Evolutionary conservation across 2,113 vertebrate species (phyloP).

Genomic region (Kryptolebias marmoratus): DNA sequence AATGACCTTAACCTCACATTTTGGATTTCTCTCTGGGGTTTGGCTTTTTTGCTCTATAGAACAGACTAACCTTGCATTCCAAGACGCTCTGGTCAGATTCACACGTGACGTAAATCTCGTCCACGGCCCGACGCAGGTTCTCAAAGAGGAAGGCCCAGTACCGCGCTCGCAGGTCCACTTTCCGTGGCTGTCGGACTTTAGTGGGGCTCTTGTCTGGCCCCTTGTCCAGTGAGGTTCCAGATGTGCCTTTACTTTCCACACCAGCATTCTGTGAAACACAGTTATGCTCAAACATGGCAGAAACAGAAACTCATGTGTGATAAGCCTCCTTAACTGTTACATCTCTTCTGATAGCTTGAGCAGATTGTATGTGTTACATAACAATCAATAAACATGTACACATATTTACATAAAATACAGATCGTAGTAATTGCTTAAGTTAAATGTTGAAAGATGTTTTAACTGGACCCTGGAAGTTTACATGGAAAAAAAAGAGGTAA

Average conservation of each 20-base stretch:
- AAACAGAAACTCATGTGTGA: not conserved
- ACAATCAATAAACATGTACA: not conserved
- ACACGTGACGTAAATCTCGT: slow-evolving; percentile 97
- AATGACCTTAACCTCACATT: not conserved
- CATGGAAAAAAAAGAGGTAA: not conserved
- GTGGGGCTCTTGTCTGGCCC: slow-evolving; percentile 93
- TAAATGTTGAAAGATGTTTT: not conserved
- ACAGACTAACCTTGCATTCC: slow-evolving; percentile 89
- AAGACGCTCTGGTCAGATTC: slow-evolving; percentile 98
- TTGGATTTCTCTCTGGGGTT: not conserved
- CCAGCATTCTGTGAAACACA: slow-evolving; percentile 75
- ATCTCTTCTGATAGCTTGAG: not conserved
- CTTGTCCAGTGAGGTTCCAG: slow-evolving; percentile 85
- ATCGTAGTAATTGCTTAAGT: not conserved
- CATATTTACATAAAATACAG: not conserved
- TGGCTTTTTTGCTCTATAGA: not conserved
- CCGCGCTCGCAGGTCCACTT: slow-evolving; percentile 93
- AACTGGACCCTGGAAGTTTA: not conserved
- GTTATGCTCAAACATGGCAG: slow-evolving; percentile 13
- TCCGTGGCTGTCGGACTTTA: slow-evolving; percentile 91
- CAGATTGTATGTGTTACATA: not conserved
- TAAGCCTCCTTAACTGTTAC: not conserved
- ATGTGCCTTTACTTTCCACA: slow-evolving; percentile 84
- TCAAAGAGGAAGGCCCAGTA: slow-evolving; percentile 99
- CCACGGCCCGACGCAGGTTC: slow-evolving; percentile 93